Evolutionary conservation across 2,113 vertebrate species (phyloP).

Genomic region (Cathartes aura): DNA sequence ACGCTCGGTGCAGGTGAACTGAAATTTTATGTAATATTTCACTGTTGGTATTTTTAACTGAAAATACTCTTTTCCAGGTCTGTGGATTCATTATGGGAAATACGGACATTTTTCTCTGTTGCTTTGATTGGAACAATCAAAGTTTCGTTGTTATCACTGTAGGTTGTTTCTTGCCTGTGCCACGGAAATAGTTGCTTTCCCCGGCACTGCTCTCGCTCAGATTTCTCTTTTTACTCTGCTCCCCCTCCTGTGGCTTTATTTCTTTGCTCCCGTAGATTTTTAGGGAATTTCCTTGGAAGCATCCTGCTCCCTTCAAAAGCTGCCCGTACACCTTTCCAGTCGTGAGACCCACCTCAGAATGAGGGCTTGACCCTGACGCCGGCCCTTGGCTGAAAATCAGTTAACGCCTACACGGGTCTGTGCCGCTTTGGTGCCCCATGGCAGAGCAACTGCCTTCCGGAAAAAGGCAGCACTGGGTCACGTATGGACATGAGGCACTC

Average conservation of each 20-base stretch:
- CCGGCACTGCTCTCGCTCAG: rapidly evolving
- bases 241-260: background rate
- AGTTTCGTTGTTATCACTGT: background rate
- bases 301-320: background rate
- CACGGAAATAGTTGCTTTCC: background rate
- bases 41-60: background rate
- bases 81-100: background rate
- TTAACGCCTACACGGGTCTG: rapidly evolving
- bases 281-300: background rate
- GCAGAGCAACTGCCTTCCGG: rapidly evolving
- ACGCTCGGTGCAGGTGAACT: background rate
- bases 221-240: background rate
- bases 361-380: rapidly evolving
- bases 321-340: background rate
- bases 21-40: background rate
- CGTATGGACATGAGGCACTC: rapidly evolving
- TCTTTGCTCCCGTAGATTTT: background rate
- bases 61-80: background rate
- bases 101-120: background rate
- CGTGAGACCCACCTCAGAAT: rapidly evolving
- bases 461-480: background rate
- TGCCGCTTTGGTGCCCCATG: background rate
- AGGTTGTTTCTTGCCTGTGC: background rate
- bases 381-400: background rate
- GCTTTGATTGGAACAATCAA: background rate